Evolutionary conservation across 2,113 vertebrate species (phyloP).

Genomic region (Ammospiza nelsoni): DNA sequence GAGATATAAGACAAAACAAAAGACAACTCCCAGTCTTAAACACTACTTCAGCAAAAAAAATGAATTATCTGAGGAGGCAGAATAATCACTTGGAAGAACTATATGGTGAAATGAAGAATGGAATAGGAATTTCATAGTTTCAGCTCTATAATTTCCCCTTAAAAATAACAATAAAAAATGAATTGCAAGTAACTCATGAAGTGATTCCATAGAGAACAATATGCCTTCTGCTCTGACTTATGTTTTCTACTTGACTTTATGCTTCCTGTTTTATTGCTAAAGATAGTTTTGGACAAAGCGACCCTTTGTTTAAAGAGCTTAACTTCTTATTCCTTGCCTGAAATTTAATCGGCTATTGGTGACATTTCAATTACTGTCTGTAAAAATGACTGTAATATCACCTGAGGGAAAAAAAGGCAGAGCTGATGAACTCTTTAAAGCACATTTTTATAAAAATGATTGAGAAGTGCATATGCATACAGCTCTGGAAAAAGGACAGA

Average conservation of each 20-base stretch:
- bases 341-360: background rate
- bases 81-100: background rate
- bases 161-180: background rate
- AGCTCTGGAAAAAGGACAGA: background rate
- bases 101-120: background rate
- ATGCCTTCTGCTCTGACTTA: background rate
- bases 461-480: background rate
- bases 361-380: conserved; percentile 18
- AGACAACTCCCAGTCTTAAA: background rate
- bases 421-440: conserved; percentile 22
- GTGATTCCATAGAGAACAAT: background rate
- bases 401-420: background rate
- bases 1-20: conserved; percentile 3
- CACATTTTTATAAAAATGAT: background rate
- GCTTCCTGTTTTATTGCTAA: conserved; percentile 19
- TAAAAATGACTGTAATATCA: conserved; percentile 25
- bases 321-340: conserved; percentile 14
- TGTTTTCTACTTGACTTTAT: background rate
- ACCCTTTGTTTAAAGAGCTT: conserved; percentile 32
- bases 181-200: background rate
- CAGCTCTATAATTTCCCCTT: background rate
- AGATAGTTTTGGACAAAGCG: conserved; percentile 24
- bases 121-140: background rate
- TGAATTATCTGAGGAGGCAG: background rate
- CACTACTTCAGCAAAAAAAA: background rate